These are phyloP conservation scores for Porites cylindrica DNA, from an alignment of 92 coral and sea anemone species.

Conservation along the genomic window DNA sequence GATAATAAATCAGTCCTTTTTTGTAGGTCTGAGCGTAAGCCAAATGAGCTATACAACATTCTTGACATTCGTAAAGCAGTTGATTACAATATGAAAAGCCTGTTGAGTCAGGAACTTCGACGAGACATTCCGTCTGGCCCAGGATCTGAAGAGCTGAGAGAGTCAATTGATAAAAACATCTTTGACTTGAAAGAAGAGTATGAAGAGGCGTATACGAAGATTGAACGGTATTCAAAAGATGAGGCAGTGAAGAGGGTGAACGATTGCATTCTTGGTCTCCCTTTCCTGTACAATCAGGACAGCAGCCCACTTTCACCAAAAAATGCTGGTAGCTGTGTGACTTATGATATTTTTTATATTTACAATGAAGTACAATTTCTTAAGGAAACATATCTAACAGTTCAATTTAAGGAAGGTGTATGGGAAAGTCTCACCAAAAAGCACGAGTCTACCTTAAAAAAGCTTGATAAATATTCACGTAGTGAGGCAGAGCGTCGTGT, in stretches of 20 bases:
- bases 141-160: conserved; percentile 9
- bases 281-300: too few relatives aligned
- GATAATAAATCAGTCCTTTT: too few relatives aligned
- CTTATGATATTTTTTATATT: conserved; percentile 5
- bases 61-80: background rate
- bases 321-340: background rate
- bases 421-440: background rate
- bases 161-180: background rate
- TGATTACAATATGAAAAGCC: too few relatives aligned
- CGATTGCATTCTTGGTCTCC: background rate
- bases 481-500: background rate
- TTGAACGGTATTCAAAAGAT: background rate
- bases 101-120: too few relatives aligned
- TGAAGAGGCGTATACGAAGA: background rate
- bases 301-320: too few relatives aligned
- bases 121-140: background rate
- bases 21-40: too few relatives aligned
- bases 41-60: too few relatives aligned
- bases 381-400: too few relatives aligned
- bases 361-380: background rate
- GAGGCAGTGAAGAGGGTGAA: conserved; percentile 6
- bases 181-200: background rate
- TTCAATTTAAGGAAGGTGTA: background rate
- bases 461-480: background rate
- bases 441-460: background rate